Base-by-base conservation (phyloP, 2,113 vertebrate genomes). In the Mastomys coucha region DNA sequence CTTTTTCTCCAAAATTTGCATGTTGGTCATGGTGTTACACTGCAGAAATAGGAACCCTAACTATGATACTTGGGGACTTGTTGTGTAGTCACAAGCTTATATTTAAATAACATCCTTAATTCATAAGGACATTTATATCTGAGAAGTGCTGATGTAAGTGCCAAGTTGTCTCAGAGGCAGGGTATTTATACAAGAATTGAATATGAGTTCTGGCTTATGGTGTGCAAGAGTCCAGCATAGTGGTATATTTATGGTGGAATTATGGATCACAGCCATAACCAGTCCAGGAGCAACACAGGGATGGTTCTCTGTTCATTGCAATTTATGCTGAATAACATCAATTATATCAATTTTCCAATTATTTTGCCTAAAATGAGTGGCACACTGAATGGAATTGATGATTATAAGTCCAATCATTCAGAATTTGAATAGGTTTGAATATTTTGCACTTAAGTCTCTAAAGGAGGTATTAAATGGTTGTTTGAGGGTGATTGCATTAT, bases 301-400 rank as follows among this genome's bases (percentile, higher is more conserved):
- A 24, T 24, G 13, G 89, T 95, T 94, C 85, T 51, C 31, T 91
- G 45, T 39, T 26, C 12, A 45, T 70, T 90, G n/a, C 11, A 73
- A n/a, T 94, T 69, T 91, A 49, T 31, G 33, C 51, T 95, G 53
- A 95, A 76, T 80, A 76, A 88, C 28, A n/a, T 53, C 42, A 94
- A 72, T 92, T 81, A 86, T 53, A 72, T 39, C 69, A 90, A 73
- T 76, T 96, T 89, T 24, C 63, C n/a, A 92, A 72, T 70, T 53
- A 69, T 82, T 96, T 80, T 53, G 1, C 89, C 12, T 63, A 33
- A 82, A 88, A 65, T 76, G 72, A 53, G 69, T 91, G 33, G 45
- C 3, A 82, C 2, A 60, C 36, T 86, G 12, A 81, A 91, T 33
- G 65, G 91, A 86, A 92, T 72, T 67, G 8, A 3, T 12, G 81